These are phyloP conservation scores for Prolemur simus DNA, from an alignment of 2,113 vertebrate genomes.

Conservation along the genomic window DNA sequence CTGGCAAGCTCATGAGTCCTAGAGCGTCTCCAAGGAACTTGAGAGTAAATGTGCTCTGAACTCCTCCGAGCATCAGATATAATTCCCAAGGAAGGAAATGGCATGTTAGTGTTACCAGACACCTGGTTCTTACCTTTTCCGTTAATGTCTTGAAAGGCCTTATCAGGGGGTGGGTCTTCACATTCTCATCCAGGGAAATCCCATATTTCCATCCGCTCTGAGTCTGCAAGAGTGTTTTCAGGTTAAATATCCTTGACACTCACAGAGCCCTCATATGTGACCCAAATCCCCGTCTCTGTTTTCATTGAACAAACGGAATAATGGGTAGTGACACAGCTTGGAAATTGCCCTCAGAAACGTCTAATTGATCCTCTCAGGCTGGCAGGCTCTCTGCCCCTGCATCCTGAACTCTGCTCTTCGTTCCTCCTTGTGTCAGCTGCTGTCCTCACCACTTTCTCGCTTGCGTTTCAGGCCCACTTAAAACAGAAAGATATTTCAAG, in stretches of 20 bases:
- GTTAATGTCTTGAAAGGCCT: slow-evolving; percentile 94
- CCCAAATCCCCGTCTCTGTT: slow-evolving; percentile 21
- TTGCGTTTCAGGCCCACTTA: slow-evolving; percentile 5
- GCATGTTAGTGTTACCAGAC: background rate
- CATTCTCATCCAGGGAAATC: slow-evolving; percentile 93
- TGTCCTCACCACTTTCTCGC: slow-evolving; percentile 31
- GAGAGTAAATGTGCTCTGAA: background rate
- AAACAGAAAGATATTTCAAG: background rate
- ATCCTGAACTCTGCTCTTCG: slow-evolving; percentile 19
- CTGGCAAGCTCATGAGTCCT: too few relatives aligned
- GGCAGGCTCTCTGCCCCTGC: background rate
- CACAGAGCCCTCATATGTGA: background rate
- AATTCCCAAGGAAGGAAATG: background rate
- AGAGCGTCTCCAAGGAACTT: background rate
- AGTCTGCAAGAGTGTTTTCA: slow-evolving; percentile 85
- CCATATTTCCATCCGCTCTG: slow-evolving; percentile 96
- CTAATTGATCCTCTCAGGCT: slow-evolving; percentile 1
- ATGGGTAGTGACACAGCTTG: slow-evolving; percentile 55
- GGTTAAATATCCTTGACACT: slow-evolving; percentile 25
- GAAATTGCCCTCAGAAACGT: background rate
- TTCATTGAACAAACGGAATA: background rate
- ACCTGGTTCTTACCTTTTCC: slow-evolving; percentile 90
- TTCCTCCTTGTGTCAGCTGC: background rate
- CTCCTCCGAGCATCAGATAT: background rate
- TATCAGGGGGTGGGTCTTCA: slow-evolving; percentile 94